These are phyloP conservation scores for Loxodonta africana DNA, from an alignment of 2,113 vertebrate species.

Conservation along the genomic window DNA sequence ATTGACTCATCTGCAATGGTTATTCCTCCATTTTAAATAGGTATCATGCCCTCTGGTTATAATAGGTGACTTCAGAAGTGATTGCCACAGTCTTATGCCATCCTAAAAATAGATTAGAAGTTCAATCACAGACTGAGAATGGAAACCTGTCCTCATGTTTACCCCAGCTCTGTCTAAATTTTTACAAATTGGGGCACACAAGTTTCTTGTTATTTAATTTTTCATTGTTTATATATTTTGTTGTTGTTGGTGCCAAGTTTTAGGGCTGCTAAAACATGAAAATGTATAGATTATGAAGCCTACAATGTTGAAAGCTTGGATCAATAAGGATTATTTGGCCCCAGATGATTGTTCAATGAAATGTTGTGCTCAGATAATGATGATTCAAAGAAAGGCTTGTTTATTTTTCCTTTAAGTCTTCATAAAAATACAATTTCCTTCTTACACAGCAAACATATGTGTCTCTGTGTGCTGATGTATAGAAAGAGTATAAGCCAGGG, in stretches of 20 bases:
- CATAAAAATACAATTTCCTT: constrained; percentile 35
- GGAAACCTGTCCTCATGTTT: background rate
- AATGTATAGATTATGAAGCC: background rate
- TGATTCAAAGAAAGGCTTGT: constrained; percentile 26
- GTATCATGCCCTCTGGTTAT: background rate
- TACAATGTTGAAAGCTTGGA: background rate
- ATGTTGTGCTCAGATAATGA: constrained; percentile 11
- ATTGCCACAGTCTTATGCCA: background rate
- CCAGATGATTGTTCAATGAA: constrained; percentile 18
- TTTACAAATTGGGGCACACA: background rate
- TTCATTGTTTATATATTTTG: constrained; percentile 19
- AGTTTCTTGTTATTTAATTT: background rate
- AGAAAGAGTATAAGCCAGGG: background rate
- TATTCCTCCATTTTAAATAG: background rate
- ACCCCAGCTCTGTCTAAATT: background rate
- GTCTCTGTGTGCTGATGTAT: background rate
- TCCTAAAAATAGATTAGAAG: background rate
- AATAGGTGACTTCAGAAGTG: background rate
- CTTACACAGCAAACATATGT: background rate
- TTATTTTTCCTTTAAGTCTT: constrained; percentile 35
- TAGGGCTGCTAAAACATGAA: background rate
- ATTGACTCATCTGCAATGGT: too few species aligned
- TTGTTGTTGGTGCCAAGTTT: background rate
- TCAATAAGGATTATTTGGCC: constrained; percentile 26
- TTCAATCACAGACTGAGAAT: background rate